Conservation (phyloP, 2,888 invertebrate species). For the Cosmia pyralina region DNA sequence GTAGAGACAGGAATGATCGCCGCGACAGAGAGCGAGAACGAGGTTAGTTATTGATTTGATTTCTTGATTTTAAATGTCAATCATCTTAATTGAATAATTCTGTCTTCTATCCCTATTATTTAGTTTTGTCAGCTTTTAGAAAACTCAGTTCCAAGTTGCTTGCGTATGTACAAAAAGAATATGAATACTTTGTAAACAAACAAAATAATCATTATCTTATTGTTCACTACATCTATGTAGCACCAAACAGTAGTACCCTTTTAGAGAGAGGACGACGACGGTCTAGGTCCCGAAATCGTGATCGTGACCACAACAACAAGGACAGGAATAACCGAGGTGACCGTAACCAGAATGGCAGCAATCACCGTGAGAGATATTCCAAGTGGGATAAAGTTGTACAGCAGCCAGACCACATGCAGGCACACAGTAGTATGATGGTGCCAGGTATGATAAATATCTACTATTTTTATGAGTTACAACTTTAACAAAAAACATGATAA, state of each 20-base stretch:
- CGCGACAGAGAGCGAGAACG: constrained; percentile 58
- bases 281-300: constrained; percentile 61
- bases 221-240: background rate
- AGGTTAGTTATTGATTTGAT: constrained; percentile 30
- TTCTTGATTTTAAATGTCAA: background rate
- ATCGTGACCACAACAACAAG: constrained; percentile 45
- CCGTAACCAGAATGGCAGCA: constrained; percentile 54
- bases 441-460: constrained; percentile 63
- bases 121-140: background rate
- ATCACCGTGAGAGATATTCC: constrained; percentile 65
- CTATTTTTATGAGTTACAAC: background rate
- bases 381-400: constrained; percentile 69
- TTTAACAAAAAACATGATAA: background rate
- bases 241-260: constrained; percentile 13
- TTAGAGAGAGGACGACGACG: constrained; percentile 57
- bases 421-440: constrained; percentile 66
- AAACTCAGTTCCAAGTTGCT: background rate
- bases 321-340: constrained; percentile 51
- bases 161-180: background rate
- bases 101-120: background rate
- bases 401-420: constrained; percentile 8
- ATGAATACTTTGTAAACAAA: background rate
- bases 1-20: constrained; percentile 50
- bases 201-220: background rate
- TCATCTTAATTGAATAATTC: background rate